Evolutionary conservation across 2,888 invertebrate species (phyloP), one percentile per base, ranked within the genome.

Genomic region (Sinotaia quadrata): DNA sequence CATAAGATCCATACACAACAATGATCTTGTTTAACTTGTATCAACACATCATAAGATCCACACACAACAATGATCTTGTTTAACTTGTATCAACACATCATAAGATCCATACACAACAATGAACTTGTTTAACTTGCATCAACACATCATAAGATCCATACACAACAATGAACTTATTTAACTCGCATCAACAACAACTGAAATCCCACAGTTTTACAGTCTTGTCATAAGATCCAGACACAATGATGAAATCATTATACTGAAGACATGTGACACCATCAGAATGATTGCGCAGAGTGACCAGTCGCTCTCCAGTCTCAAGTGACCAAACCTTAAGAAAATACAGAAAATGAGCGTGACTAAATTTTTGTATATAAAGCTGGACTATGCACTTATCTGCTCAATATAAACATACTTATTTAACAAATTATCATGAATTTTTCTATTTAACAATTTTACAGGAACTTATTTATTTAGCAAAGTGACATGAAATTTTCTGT

Each of bases 141-240:
- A 85, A 69, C 85, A 85, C 8, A 47, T 47, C 18, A 47, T 8
- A 12, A 8, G 18, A 18, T 15, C 47, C 18, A 47, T 47, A 47
- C 8, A 7, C 18, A n/a, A 47, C 47, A 18, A 18, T 47, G 21
- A 47, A 21, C 18, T n/a, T n/a, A n/a, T n/a, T n/a, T n/a, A n/a
- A n/a, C n/a, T n/a, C n/a, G n/a, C n/a, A 33, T 75, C 72, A 85
- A 69, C 85, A 85, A 56, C 85, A 84, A 69, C 86, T 85, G 73
- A 90, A 90, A 75, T 90, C 90, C 90, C 90, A 90, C 59, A 90
- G 81, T 78, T 89, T 90, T 54, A 90, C 90, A 15, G 89, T 90
- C 73, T 89, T 89, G 78, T 90, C 90, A 67, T 90, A 90, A 3
- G 90, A 90, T 2, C 90, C 90, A 27, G 90, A 90, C 36, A 90